Evolutionary conservation across 2,888 invertebrate genomes (phyloP), one percentile per base, ranked within the genome.

Genomic region (Aporophyla nigra): DNA sequence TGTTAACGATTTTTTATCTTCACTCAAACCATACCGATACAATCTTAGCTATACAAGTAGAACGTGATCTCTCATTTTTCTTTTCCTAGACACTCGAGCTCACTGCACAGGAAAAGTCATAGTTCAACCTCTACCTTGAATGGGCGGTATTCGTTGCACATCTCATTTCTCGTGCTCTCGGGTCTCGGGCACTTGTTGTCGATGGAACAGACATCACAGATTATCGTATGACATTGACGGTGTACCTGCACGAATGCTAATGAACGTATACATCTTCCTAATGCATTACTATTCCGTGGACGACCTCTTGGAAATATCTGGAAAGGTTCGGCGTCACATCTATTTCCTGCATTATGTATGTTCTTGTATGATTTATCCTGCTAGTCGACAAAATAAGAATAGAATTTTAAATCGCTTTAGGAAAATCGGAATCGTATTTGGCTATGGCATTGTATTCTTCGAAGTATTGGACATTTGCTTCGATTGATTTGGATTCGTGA

Each of bases 181-280:
- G 83, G 87, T 83, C 88, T 82, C 82, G 46, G 59, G 72, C 67
- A 75, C 76, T 85, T 83, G 81, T 82, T 80, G 56, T 81, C 86
- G 70, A 92, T 92, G 92, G 92, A 89, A 81, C 86, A 90, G 90
- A 91, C 93, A 92, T 93, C 90, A 90, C 90, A 90, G 92, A 93
- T 92, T 92, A 92, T 91, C 90, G 89, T 87, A 80, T 87, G 94
- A 91, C 95, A 94, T 95, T 95, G 95, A 93, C 74, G 86, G 86
- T 76, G 85, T 84, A 89, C 89, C 90, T 87, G 82, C 86, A 83
- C 89, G 94, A 92, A 94, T 94, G 91, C 89, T 92, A 94, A 94
- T 93, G 91, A 83, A 75, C 82, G 77, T 83, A 85, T 87, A 87
- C 86, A 87, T 87, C 86, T 81, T 88, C 87, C 89, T 89, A 91